Percentiles rank a stretch among this genome's conserved stretches.
Evolutionary conservation across 2,797 vertebrate species (phyloP).

Genomic region (Malurus leucopterus): DNA sequence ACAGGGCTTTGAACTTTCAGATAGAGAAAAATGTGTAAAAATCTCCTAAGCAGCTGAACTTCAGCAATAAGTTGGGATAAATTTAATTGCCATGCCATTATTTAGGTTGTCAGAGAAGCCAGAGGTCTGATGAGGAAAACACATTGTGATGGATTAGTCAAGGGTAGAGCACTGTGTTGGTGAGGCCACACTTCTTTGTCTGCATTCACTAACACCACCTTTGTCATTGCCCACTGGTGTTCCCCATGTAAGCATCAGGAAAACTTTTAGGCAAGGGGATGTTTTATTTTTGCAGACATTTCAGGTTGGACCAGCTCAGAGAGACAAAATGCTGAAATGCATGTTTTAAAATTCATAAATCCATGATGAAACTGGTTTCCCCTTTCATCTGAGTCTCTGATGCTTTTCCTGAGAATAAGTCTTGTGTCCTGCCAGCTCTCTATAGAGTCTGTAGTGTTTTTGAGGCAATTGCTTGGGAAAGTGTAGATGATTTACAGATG

Average conservation of each 20-base stretch:
- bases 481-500: slow-evolving; percentile 36
- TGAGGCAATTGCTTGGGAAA: neutral
- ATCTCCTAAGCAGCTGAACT: neutral
- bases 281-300: neutral
- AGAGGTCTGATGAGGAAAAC: neutral
- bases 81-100: neutral
- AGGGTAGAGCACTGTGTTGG: neutral
- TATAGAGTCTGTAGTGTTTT: neutral
- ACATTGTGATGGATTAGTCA: neutral
- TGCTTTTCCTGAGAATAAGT: neutral
- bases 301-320: neutral
- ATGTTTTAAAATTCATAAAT: neutral
- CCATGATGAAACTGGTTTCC: neutral
- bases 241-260: neutral
- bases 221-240: neutral
- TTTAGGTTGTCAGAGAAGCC: neutral
- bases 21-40: slow-evolving; percentile 40
- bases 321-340: neutral
- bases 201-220: neutral
- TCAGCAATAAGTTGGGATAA: neutral
- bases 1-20: neutral
- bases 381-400: neutral
- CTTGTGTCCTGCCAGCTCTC: neutral
- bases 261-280: neutral
- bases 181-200: neutral